Evolutionary conservation across 2,113 vertebrate genomes (phyloP), one percentile per base, ranked within the genome.

Genomic region (Pitta sordida): DNA sequence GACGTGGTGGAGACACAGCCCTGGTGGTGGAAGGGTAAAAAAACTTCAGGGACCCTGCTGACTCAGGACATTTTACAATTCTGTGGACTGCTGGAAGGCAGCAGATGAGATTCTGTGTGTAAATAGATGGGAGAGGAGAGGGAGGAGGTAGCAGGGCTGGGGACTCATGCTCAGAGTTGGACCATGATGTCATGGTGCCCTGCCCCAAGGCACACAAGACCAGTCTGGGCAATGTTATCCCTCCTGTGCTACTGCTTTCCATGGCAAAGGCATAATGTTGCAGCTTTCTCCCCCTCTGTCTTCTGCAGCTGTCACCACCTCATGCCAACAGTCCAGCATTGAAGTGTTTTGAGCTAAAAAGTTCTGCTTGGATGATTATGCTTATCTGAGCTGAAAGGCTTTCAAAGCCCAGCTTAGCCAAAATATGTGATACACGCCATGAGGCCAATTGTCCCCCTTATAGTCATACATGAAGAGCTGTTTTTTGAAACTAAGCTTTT

Each of bases 111-210:
- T 2, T 5, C 22, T 83, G 6, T 4, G 23, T 23, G 9, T 13
- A 48, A 18, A 9, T 22, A 32, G 27, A 37, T 3, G 8, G 9
- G 7, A 16, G 14, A 37, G 20, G 37, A 48, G 17, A 71, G 22
- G 24, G 26, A 39, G 7, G 7, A 4, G 5, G 1, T 73, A 49
- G 5, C 2, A 5, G 17, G 16, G 26, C 10, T 83, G 41, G 14
- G 30, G 23, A 34, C 7, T 73, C 0, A 0, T 15, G 9, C 15
- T 85, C 43, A 27, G 56, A 48, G n/a, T 9, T 34, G 30, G n/a
- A 24, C 41, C 21, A 2, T 6, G 5, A 10, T 4, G 0, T 34
- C 29, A 1, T 1, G 13, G 9, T 1, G 1, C 1, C 5, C 18
- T 10, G 39, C 17, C 11, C 3, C 55, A 64, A 10, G 44, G 34